Conservation (phyloP, 1,140 invertebrate genomes). For the Latrodectus geometricus region DNA sequence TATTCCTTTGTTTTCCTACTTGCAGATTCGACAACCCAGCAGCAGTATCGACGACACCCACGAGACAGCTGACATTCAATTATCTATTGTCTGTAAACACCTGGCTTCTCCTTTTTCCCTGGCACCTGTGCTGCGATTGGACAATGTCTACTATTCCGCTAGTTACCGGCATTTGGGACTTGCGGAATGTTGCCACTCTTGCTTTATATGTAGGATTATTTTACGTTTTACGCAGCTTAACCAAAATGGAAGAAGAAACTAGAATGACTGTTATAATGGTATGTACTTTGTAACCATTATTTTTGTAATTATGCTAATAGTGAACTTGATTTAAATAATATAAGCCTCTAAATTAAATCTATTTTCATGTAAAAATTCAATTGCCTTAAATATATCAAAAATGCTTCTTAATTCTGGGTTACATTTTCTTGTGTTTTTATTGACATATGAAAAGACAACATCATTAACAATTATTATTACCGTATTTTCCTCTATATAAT, state of each 20-base stretch:
- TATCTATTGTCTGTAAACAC: conserved; percentile 91
- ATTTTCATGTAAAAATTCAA: too few species aligned
- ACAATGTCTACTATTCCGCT: conserved; percentile 96
- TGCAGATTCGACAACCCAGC: conserved; percentile 85
- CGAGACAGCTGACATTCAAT: conserved; percentile 90
- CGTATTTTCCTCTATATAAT: too few species aligned
- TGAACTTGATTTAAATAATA: too few species aligned
- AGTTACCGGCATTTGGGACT: conserved; percentile 81
- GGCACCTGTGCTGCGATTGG: conserved; percentile 95
- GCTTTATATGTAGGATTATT: conserved; percentile 76
- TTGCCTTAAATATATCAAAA: too few species aligned
- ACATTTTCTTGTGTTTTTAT: too few species aligned
- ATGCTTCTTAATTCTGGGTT: too few species aligned
- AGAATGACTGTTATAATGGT: conserved; percentile 33
- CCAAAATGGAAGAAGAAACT: conserved; percentile 29
- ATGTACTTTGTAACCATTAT: background rate
- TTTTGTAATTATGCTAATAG: too few species aligned
- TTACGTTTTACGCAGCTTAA: conserved; percentile 72
- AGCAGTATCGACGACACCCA: conserved; percentile 80
- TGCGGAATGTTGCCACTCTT: conserved; percentile 85
- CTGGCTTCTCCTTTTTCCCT: conserved; percentile 89
- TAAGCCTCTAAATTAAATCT: too few species aligned
- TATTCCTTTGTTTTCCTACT: background rate
- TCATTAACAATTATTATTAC: too few species aligned
- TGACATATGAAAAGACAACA: too few species aligned